These are phyloP conservation scores for Takifugu ocellatus DNA, from an alignment of 2,797 vertebrate genomes.

Conservation along the genomic window DNA sequence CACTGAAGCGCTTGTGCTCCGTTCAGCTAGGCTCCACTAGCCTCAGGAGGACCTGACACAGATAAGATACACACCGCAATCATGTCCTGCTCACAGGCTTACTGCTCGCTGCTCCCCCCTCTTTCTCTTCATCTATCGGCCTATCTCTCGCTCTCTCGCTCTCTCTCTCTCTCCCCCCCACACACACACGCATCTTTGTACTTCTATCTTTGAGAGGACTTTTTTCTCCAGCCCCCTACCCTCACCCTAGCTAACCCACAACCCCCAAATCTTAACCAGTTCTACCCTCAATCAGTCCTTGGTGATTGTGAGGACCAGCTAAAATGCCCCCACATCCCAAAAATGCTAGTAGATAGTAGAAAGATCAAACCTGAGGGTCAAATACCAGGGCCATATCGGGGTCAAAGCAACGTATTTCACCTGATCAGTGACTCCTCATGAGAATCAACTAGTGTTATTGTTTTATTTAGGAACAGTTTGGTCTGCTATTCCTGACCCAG, in stretches of 20 bases:
- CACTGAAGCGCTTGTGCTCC: slow-evolving; percentile 75
- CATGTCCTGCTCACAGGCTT: slow-evolving; percentile 76
- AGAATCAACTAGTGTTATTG: slow-evolving; percentile 2
- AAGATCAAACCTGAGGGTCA: too few species aligned
- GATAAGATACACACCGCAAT: slow-evolving; percentile 80
- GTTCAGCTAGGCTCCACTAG: slow-evolving; percentile 75
- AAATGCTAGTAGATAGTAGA: too few species aligned
- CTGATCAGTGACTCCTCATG: neutral
- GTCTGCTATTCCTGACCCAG: slow-evolving; percentile 2
- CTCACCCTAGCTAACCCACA: too few species aligned
- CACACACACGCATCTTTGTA: slow-evolving; percentile 5
- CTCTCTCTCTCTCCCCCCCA: slow-evolving; percentile 10
- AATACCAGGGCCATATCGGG: slow-evolving; percentile 19
- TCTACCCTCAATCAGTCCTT: too few species aligned
- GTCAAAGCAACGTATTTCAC: slow-evolving; percentile 20
- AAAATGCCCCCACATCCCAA: too few species aligned
- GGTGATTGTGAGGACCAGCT: too few species aligned
- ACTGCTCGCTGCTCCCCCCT: slow-evolving; percentile 62
- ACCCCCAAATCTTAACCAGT: too few species aligned
- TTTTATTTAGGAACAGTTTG: neutral
- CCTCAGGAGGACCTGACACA: slow-evolving; percentile 76
- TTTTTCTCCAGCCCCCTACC: too few species aligned
- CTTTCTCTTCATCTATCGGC: slow-evolving; percentile 57
- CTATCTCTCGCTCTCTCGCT: slow-evolving; percentile 38
- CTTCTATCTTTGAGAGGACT: neutral